Evolutionary conservation across 2,888 invertebrate species (phyloP), one percentile per base, ranked within the genome.

Genomic region (Epistrophe grossulariae): DNA sequence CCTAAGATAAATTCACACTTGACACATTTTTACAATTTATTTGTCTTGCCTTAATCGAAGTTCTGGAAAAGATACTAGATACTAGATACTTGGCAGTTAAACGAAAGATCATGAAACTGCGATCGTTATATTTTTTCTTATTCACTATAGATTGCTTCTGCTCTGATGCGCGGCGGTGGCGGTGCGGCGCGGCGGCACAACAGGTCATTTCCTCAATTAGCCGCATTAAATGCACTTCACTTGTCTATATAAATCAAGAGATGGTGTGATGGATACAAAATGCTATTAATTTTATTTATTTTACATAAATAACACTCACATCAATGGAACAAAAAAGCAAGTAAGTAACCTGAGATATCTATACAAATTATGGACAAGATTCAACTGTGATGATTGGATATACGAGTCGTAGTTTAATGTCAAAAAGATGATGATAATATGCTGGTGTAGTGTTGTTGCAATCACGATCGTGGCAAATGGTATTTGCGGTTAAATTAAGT

Each of bases 151-250:
- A 40, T 19, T 5, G 6, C 45, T 64, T 64, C 6, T 66, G 13
- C 48, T 66, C 11, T 19, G 24, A 24, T 24, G 24, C 24, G 24
- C 24, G 24, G 24, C 24, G 3, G 24, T 3, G 24, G 24, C 24
- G 24, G 5, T n/a, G n/a, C n/a, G n/a, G n/a, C n/a, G n/a, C 11
- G 13, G 9, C 8, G n/a, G 8, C 24, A 64, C 81, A 82, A 82
- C 77, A 77, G 81, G 77, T 82, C 64, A 77, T 43, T 82, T 82
- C 81, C 81, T 82, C 81, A 82, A 82, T 82, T 82, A 82, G 76
- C 57, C 48, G 71, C 50, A 64, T 60, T 68, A 68, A 57, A 57
- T 71, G 77, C 74, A 60, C 43, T 80, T 80, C 70, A 74, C 59
- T 79, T 64, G 72, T 55, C 71, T 64, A 24, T 52, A 52, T 15